Evolutionary conservation across 1,140 invertebrate species (phyloP).

Genomic region (Pachyrhynchus sulphureomaculatus): DNA sequence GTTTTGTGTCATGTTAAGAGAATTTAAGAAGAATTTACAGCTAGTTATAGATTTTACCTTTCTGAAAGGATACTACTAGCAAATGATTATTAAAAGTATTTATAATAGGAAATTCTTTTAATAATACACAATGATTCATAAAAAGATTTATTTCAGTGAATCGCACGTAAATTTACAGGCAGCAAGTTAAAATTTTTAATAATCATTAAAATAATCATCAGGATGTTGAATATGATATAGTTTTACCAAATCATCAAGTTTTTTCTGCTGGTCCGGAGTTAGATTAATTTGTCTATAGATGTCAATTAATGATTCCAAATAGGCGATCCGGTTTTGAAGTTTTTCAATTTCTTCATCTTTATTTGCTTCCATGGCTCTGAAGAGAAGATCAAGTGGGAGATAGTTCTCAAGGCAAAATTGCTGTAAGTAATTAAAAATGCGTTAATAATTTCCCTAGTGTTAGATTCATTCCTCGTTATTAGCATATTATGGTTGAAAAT

Average conservation of each 20-base stretch:
- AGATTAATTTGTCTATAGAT: constrained; percentile 28
- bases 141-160: too few relatives aligned
- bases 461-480: not conserved
- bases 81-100: too few relatives aligned
- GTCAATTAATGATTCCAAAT: constrained; percentile 33
- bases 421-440: constrained; percentile 8
- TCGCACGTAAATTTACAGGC: too few relatives aligned
- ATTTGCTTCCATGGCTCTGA: constrained; percentile 53
- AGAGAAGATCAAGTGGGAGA: constrained; percentile 54
- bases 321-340: constrained; percentile 52
- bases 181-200: not conserved
- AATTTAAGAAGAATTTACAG: too few relatives aligned
- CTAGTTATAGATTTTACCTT: too few relatives aligned
- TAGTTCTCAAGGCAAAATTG: constrained; percentile 43
- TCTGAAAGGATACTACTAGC: too few relatives aligned
- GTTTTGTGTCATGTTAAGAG: too few relatives aligned
- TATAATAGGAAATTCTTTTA: too few relatives aligned
- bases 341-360: constrained; percentile 54
- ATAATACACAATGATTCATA: too few relatives aligned
- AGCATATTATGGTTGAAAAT: too few relatives aligned
- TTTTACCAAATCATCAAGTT: constrained; percentile 34
- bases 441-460: too few relatives aligned
- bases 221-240: constrained; percentile 13
- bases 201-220: constrained; percentile 1
- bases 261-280: constrained; percentile 34